These are phyloP conservation scores for Microtus richardsoni DNA, from an alignment of 2,113 vertebrate genomes.

Conservation along the genomic window DNA sequence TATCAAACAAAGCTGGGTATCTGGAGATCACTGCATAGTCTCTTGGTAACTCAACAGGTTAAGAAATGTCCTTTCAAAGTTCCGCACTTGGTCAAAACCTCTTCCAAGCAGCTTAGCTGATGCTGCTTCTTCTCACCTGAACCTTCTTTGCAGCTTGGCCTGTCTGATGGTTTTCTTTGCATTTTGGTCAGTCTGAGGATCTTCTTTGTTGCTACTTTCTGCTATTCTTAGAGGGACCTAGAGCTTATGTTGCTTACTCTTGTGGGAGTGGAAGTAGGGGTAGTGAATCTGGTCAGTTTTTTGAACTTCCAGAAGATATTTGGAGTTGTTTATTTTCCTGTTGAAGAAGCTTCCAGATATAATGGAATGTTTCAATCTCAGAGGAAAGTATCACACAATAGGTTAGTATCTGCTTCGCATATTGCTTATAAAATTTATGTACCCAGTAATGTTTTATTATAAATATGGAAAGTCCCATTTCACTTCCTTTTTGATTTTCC, in stretches of 20 bases:
- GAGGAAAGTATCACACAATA: not conserved
- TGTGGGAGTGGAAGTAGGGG: rapidly evolving
- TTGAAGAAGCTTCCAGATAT: too few species aligned
- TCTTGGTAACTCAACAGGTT: not conserved
- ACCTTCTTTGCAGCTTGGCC: not conserved
- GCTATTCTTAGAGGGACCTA: not conserved
- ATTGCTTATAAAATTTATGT: not conserved
- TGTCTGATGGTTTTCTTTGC: not conserved
- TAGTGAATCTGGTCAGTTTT: not conserved
- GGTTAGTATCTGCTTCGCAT: rapidly evolving
- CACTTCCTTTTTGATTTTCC: not conserved
- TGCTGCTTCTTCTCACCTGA: not conserved
- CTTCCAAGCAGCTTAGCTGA: not conserved
- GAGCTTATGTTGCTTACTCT: not conserved
- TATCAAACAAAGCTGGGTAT: not conserved
- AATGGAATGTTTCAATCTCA: not conserved
- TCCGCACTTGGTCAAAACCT: not conserved
- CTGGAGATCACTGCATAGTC: not conserved
- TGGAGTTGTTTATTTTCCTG: not conserved
- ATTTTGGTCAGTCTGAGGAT: not conserved
- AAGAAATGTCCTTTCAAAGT: not conserved
- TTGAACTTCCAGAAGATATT: not conserved
- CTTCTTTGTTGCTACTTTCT: not conserved
- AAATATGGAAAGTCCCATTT: not conserved
- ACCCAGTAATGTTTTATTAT: not conserved